Conservation (phyloP, 2,888 invertebrate genomes). For the Pyralis farinalis region DNA sequence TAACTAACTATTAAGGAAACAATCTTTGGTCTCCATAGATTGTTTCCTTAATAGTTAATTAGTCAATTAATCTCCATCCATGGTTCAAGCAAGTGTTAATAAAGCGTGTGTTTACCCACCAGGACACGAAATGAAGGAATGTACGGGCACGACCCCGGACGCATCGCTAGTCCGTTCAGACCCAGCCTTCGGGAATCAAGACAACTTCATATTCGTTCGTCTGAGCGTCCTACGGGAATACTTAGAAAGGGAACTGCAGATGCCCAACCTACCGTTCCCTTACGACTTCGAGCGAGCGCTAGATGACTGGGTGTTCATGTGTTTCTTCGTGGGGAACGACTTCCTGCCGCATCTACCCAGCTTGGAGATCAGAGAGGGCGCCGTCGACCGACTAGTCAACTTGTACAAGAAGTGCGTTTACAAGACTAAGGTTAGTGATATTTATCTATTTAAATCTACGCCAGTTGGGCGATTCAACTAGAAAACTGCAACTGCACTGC, state of each 20-base stretch:
- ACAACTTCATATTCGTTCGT: constrained; percentile 96
- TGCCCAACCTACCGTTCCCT: constrained; percentile 95
- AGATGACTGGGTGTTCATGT: constrained; percentile 99
- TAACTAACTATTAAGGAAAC: too few species aligned
- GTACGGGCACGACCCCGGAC: constrained; percentile 86
- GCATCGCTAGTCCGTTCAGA: constrained; percentile 81
- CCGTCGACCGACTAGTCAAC: constrained; percentile 95
- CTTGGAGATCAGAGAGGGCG: constrained; percentile 97
- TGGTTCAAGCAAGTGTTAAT: too few species aligned
- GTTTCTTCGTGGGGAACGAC: constrained; percentile 99
- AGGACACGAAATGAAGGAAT: constrained; percentile 97
- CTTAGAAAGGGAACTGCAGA: constrained; percentile 91
- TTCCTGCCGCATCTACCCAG: constrained; percentile 99
- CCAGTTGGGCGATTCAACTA: too few species aligned
- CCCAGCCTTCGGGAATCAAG: constrained; percentile 85
- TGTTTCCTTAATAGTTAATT: too few species aligned
- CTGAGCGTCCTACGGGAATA: constrained; percentile 96
- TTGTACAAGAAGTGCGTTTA: constrained; percentile 97
- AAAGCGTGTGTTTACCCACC: constrained; percentile 17
- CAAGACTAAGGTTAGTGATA: constrained; percentile 88
- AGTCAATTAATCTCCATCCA: too few species aligned
- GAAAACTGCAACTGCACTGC: too few species aligned
- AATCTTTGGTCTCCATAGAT: too few species aligned
- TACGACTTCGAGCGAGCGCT: constrained; percentile 97
- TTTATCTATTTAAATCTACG: too few species aligned